These are phyloP conservation scores for Cottus gobio DNA, from an alignment of 2,113 vertebrate genomes.

Conservation along the genomic window DNA sequence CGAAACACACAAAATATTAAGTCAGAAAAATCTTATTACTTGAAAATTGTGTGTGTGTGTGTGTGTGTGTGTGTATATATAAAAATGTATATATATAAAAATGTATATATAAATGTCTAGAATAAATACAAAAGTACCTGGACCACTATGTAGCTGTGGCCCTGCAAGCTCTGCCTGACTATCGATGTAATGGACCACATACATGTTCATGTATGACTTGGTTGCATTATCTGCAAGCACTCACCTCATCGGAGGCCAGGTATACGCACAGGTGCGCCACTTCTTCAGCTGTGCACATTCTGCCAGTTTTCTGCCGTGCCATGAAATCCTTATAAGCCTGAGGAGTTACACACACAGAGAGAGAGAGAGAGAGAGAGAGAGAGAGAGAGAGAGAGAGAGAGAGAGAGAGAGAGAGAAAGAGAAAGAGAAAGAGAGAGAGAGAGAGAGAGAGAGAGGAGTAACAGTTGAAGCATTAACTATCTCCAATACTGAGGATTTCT, in stretches of 20 bases:
- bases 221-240: slow-evolving; percentile 17
- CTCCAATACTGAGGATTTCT: neutral
- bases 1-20: neutral
- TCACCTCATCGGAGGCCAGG: slow-evolving; percentile 95
- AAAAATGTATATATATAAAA: too few relatives aligned
- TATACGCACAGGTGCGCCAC: slow-evolving; percentile 93
- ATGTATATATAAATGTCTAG: too few relatives aligned
- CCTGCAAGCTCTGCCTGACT: too few relatives aligned
- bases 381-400: neutral
- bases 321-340: slow-evolving; percentile 92
- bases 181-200: too few relatives aligned
- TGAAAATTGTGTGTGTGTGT: too few relatives aligned
- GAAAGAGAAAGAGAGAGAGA: neutral
- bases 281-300: slow-evolving; percentile 93
- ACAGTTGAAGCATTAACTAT: neutral
- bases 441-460: neutral
- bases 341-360: neutral
- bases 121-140: too few relatives aligned
- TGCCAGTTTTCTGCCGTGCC: slow-evolving; percentile 91
- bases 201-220: too few relatives aligned
- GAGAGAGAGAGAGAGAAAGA: neutral
- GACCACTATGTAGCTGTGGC: too few relatives aligned
- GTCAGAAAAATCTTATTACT: neutral
- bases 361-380: too few relatives aligned
- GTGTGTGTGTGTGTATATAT: too few relatives aligned